A percentile compares a stretch with the other conserved stretches of the same genome.
Evolutionary conservation across 2,113 vertebrate species (phyloP).

Genomic region (Lamprologus sp.): DNA sequence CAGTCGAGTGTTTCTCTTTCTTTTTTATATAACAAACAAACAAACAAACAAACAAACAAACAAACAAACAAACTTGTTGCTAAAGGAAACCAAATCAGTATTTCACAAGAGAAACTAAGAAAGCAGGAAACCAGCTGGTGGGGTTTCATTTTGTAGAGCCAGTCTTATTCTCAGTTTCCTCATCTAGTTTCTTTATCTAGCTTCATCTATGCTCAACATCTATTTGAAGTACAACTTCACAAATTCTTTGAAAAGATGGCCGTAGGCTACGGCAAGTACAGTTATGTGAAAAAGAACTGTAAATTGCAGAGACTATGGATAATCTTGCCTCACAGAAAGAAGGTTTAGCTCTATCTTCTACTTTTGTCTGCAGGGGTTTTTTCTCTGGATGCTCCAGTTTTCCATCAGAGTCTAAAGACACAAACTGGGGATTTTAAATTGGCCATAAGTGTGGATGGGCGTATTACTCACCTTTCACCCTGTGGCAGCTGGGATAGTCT

Average conservation of each 20-base stretch:
- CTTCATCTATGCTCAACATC: not conserved
- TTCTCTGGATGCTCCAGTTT: not conserved
- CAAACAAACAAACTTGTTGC: not conserved
- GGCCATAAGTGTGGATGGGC: not conserved
- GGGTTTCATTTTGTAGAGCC: not conserved
- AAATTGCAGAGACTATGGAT: not conserved
- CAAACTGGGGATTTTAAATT: accelerated
- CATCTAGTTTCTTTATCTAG: not conserved
- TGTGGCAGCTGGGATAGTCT: not conserved
- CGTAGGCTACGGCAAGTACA: accelerated
- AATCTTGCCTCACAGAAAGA: not conserved
- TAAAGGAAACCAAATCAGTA: not conserved
- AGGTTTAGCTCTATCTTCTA: not conserved
- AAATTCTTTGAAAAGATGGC: not conserved
- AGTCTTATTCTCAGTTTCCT: not conserved
- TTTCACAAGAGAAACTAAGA: not conserved
- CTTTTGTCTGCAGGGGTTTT: not conserved
- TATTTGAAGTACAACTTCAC: not conserved
- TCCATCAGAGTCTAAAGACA: not conserved
- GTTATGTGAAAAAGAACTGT: not conserved
- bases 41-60: not conserved
- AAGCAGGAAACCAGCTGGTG: not conserved
- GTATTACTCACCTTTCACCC: not conserved
- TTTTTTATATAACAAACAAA: not conserved
- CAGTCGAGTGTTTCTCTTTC: not conserved